phyloP scores from a whole-genome alignment of 2,888 invertebrate genomes.

The Hydropsyche betteni region DNA sequence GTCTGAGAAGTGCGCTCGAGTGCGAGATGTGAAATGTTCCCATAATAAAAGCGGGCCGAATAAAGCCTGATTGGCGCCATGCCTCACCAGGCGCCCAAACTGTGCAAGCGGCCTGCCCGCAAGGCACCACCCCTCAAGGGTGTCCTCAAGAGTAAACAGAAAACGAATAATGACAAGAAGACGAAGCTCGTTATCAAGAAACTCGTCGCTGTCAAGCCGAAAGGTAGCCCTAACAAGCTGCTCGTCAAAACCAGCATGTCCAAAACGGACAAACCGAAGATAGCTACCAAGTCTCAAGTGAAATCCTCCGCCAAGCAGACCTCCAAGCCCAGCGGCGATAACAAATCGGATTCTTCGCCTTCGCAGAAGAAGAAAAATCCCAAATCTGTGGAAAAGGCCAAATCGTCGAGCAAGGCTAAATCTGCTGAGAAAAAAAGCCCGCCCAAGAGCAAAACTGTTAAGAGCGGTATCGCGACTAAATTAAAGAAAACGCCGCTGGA shows the following conservation, averaged over 20 bases:
- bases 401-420: conserved; percentile 43
- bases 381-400: conserved; percentile 32
- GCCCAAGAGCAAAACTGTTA: conserved; percentile 7
- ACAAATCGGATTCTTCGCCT: conserved; percentile 54
- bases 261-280: conserved; percentile 41
- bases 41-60: not conserved
- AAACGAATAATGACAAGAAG: conserved; percentile 46
- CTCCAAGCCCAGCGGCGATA: conserved; percentile 45
- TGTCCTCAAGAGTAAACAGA: conserved; percentile 53
- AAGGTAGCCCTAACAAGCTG: conserved; percentile 38
- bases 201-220: conserved; percentile 45
- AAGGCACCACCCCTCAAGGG: conserved; percentile 54
- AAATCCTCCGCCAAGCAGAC: conserved; percentile 33
- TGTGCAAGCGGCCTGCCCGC: conserved; percentile 53
- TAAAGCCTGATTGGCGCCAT: conserved; percentile 33
- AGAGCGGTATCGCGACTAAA: conserved; percentile 37
- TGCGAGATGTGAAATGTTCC: conserved; percentile 31
- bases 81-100: conserved; percentile 53
- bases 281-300: conserved; percentile 37
- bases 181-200: conserved; percentile 50
- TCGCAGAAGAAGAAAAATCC: conserved; percentile 47
- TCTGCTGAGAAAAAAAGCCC: not conserved
- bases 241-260: conserved; percentile 39
- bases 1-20: not conserved
- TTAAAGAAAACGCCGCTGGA: conserved; percentile 37